Conservation (phyloP, 2,797 vertebrate genomes). For the Oryzias sinensis region DNA sequence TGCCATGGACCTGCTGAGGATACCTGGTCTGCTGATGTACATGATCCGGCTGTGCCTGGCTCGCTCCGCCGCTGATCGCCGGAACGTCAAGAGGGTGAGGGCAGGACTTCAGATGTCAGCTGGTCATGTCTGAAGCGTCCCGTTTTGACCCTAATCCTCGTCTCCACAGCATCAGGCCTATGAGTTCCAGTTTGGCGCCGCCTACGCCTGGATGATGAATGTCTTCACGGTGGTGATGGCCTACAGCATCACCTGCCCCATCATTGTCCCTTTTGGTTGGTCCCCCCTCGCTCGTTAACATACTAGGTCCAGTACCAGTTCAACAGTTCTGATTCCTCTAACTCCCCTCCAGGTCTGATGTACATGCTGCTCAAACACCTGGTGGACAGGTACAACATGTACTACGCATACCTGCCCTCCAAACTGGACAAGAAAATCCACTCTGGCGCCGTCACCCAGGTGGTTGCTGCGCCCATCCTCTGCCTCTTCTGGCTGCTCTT, state of each 20-base stretch:
- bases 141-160: background rate
- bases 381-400: slow-evolving; percentile 96
- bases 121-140: background rate
- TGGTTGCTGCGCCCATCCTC: slow-evolving; percentile 94
- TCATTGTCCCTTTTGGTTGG: slow-evolving; percentile 96
- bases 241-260: slow-evolving; percentile 98
- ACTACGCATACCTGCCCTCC: slow-evolving; percentile 96
- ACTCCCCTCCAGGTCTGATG: slow-evolving; percentile 85
- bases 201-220: slow-evolving; percentile 98
- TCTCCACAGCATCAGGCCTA: slow-evolving; percentile 91
- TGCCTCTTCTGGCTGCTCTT: slow-evolving; percentile 98
- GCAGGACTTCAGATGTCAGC: background rate
- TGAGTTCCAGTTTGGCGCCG: slow-evolving; percentile 96
- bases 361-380: slow-evolving; percentile 97
- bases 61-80: slow-evolving; percentile 90
- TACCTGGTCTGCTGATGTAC: slow-evolving; percentile 96
- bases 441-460: slow-evolving; percentile 93
- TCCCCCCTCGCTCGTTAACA: background rate
- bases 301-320: background rate
- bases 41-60: slow-evolving; percentile 96
- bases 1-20: slow-evolving; percentile 95
- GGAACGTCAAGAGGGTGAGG: slow-evolving; percentile 91
- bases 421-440: slow-evolving; percentile 99
- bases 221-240: slow-evolving; percentile 99
- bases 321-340: background rate